Base-by-base conservation (phyloP, 2,113 vertebrate genomes). In the Gopherus flavomarginatus region DNA sequence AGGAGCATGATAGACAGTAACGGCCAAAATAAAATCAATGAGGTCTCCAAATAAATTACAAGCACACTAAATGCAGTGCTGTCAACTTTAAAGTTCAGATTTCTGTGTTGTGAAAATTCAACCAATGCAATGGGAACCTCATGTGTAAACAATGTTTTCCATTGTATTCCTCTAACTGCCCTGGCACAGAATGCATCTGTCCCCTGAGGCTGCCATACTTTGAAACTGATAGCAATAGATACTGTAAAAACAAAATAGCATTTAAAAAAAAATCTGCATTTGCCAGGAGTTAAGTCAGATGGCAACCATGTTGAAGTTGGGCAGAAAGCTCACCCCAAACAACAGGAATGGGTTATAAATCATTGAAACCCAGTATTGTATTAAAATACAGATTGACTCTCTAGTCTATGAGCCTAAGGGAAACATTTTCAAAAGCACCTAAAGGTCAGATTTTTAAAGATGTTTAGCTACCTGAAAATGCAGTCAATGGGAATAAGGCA, bases 51-150 rank as follows among this genome's bases (percentile, higher is more conserved):
- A 92, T 88, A 93, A 94, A 92, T 93, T 88, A 81, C 56, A 85
- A 89, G 77, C 88, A 90, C 88, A 86, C 83, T 47, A 96, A 96
- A 94, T 6, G 85, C 49, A 24, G 81, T 3, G n/a, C 96, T 93
- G 94, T 96, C 94, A 94, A 29, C 54, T 89, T 90, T 83, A 97
- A 98, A 98, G 97, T 96, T 97, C 96, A 97, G 89, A 81, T 59
- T 97, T 81, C 69, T 42, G 19, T 52, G 87, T 80, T 35, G 11
- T 90, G 92, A 96, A 92, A 96, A 95, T 86, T 52, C 59, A 38
- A 52, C 90, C 91, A 62, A 12, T 75, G 13, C 75, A 81, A 94
- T 5, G 31, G 90, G 83, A 96, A 84, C 50, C 5, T 16, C 85
- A 81, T 56, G 87, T 9, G 24, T 93, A 93, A 96, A 96, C 42